Conservation (phyloP, 2,113 vertebrate genomes). For the Saguinus imperator region DNA sequence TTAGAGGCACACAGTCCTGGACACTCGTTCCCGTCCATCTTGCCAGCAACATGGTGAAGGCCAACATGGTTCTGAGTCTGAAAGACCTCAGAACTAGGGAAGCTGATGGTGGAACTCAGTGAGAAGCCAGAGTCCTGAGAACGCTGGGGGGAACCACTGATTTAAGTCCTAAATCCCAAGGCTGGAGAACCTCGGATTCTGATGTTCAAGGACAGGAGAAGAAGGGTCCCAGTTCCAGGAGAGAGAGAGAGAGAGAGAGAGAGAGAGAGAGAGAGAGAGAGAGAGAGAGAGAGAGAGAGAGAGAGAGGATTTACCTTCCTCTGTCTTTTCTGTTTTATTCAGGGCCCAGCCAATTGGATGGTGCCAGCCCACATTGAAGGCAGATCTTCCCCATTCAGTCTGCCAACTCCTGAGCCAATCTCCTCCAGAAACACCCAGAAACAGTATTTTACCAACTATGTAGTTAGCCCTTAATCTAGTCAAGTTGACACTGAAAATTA, state of each 20-base stretch:
- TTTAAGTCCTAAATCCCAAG: background rate
- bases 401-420: background rate
- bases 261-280: background rate
- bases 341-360: background rate
- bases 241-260: background rate
- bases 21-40: background rate
- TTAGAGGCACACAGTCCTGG: rapidly evolving
- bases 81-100: background rate
- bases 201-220: background rate
- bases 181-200: background rate
- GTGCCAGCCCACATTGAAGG: background rate
- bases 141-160: background rate
- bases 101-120: background rate
- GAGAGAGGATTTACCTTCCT: background rate
- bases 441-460: background rate
- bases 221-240: background rate
- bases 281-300: background rate
- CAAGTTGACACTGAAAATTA: background rate
- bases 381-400: background rate
- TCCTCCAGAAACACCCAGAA: background rate
- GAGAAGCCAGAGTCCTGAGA: background rate
- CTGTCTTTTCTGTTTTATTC: background rate
- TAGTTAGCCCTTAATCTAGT: background rate
- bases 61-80: background rate
- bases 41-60: background rate